phyloP scores from a whole-genome alignment of 2,113 vertebrate species.

The Indicator indicator region DNA sequence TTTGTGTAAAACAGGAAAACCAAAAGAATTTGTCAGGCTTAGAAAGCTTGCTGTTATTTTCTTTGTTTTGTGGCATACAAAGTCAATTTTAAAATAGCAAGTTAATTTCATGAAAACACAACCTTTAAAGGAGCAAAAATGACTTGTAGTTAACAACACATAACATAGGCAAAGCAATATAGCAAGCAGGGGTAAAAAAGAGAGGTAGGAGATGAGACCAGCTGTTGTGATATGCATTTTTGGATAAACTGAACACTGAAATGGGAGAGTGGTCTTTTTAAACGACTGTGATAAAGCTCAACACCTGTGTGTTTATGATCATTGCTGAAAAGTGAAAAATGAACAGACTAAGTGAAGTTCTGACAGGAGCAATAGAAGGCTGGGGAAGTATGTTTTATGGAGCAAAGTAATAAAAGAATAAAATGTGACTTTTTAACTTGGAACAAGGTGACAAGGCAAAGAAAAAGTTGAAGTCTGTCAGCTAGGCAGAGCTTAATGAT shows the following conservation, averaged over 20 bases:
- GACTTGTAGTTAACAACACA: neutral
- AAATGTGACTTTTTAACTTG: neutral
- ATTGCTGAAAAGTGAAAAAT: neutral
- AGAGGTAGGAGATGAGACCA: neutral
- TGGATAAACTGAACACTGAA: neutral
- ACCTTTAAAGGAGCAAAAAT: neutral
- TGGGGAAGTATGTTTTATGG: neutral
- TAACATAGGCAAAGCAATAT: neutral
- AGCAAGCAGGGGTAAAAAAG: neutral
- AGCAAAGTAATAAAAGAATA: neutral
- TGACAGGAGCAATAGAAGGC: neutral
- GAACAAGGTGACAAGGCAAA: neutral
- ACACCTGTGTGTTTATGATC: fast-evolving
- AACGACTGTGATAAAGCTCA: neutral
- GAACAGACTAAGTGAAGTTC: neutral
- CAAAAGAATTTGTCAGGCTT: neutral
- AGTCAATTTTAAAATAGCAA: neutral
- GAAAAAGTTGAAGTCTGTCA: neutral
- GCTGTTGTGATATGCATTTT: neutral
- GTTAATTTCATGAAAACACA: neutral
- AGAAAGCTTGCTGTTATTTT: neutral
- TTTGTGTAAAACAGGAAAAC: neutral
- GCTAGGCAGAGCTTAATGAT: neutral
- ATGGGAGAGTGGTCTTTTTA: neutral
- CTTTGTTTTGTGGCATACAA: neutral